These are phyloP conservation scores for Zoanthus solanderi DNA, from an alignment of 92 coral and sea anemone species.

Conservation along the genomic window DNA sequence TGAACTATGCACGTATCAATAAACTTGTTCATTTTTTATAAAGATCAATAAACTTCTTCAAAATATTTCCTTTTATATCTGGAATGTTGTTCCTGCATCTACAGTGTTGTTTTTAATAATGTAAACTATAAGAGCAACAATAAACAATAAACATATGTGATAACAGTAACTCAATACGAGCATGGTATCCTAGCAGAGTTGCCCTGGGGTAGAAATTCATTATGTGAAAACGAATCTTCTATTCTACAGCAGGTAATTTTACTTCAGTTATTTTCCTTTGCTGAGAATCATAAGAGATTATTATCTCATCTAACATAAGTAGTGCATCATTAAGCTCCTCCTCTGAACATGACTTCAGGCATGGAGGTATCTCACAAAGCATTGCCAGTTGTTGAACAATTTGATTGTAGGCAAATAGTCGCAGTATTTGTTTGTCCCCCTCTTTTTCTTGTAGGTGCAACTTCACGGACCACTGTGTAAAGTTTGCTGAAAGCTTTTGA, in stretches of 20 bases:
- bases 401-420: conserved; percentile 35
- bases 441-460: conserved; percentile 16
- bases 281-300: conserved; percentile 25
- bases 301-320: neutral
- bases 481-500: no score
- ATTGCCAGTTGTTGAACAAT: conserved; percentile 16
- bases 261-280: conserved; percentile 9
- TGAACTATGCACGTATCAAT: neutral
- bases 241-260: neutral
- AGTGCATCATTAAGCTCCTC: conserved; percentile 22
- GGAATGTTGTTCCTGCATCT: neutral
- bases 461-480: conserved; percentile 35
- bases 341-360: conserved; percentile 20
- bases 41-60: neutral
- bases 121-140: neutral
- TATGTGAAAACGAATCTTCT: neutral
- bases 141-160: neutral
- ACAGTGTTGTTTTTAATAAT: neutral
- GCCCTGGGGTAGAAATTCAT: neutral
- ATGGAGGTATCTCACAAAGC: conserved; percentile 5
- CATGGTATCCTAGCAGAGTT: neutral
- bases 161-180: neutral
- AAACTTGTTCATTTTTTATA: neutral
- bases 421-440: conserved; percentile 12
- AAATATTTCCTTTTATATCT: neutral